Evolutionary conservation across 2,888 invertebrate genomes (phyloP).

Genomic region (Physocephala rufipes): DNA sequence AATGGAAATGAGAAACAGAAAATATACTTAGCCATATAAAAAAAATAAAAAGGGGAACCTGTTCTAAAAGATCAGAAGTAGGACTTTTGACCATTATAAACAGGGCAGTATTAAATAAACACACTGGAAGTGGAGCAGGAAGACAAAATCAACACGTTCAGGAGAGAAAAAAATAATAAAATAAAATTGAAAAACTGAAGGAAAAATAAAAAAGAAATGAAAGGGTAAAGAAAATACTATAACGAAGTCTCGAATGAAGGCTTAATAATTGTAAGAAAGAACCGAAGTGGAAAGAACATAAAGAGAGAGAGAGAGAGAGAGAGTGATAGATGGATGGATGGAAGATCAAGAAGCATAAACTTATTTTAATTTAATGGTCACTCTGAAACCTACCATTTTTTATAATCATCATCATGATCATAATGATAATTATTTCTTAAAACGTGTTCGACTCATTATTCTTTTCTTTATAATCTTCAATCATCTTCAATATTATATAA

Average conservation of each 20-base stretch:
- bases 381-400: background rate
- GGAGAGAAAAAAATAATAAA: background rate
- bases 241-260: too few species aligned
- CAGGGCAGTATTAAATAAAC: background rate
- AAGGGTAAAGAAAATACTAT: too few species aligned
- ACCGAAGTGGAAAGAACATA: background rate
- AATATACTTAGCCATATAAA: background rate
- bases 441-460: too few species aligned
- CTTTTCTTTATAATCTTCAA: too few species aligned
- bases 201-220: too few species aligned
- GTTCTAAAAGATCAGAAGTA: conserved; percentile 13
- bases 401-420: background rate
- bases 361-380: background rate
- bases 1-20: conserved; percentile 17
- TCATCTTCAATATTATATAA: too few species aligned
- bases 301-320: too few species aligned
- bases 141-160: background rate
- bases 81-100: background rate
- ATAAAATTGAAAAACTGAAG: background rate
- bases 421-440: background rate
- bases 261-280: background rate
- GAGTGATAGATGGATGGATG: too few species aligned
- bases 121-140: conserved; percentile 13
- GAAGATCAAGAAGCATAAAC: conserved; percentile 5
- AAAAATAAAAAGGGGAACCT: background rate